Evolutionary conservation across 2,888 invertebrate genomes (phyloP).

Genomic region (Acronicta leporina): DNA sequence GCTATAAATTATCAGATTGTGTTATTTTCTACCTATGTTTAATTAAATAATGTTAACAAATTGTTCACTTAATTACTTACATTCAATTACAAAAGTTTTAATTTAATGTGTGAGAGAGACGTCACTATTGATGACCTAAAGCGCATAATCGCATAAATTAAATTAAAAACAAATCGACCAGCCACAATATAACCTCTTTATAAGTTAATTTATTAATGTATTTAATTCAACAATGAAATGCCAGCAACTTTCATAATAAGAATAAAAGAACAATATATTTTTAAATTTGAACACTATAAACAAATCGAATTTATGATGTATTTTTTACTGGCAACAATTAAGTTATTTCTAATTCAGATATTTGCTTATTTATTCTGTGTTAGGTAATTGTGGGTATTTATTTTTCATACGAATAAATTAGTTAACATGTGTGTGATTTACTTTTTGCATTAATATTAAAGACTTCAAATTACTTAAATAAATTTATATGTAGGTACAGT

Average conservation of each 20-base stretch:
- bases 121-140: slow-evolving; percentile 13
- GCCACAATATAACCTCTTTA: too few relatives aligned
- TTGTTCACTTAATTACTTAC: slow-evolving; percentile 20
- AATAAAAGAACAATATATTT: too few relatives aligned
- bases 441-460: neutral
- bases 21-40: neutral
- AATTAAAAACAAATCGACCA: slow-evolving; percentile 31
- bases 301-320: too few relatives aligned
- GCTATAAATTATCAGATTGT: slow-evolving; percentile 1
- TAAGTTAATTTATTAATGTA: too few relatives aligned
- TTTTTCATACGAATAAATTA: neutral
- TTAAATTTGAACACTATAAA: too few relatives aligned
- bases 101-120: slow-evolving; percentile 12
- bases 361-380: neutral
- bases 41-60: slow-evolving; percentile 20
- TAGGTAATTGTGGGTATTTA: neutral
- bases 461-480: slow-evolving; percentile 15
- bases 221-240: slow-evolving; percentile 17
- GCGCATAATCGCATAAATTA: slow-evolving; percentile 18
- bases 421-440: neutral
- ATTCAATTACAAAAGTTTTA: slow-evolving; percentile 33
- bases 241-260: slow-evolving; percentile 20
- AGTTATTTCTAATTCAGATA: neutral
- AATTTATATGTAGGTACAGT: too few relatives aligned
- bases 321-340: neutral